These are phyloP conservation scores for Typhlomys cinereus DNA, from an alignment of 2,113 vertebrate genomes.

Conservation along the genomic window DNA sequence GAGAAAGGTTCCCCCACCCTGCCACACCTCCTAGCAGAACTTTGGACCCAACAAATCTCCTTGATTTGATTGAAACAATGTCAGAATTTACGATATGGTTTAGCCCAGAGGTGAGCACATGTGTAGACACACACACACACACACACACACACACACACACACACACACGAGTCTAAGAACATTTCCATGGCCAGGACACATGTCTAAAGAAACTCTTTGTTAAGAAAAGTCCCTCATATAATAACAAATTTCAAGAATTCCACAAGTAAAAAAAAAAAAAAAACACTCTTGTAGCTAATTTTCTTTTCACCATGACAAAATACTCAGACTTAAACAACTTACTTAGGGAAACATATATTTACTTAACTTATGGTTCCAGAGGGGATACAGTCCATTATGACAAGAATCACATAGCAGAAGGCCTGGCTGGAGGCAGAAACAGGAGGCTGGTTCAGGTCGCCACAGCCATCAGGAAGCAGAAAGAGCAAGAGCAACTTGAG, in stretches of 20 bases:
- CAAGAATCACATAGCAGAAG: too few species aligned
- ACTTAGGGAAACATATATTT: not conserved
- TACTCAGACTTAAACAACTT: too few species aligned
- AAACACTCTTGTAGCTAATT: too few species aligned
- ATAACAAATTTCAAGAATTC: not conserved
- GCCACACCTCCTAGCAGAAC: not conserved
- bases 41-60: not conserved
- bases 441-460: too few species aligned
- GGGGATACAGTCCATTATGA: not conserved
- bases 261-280: not conserved
- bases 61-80: not conserved
- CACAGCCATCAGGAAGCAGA: too few species aligned
- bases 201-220: not conserved
- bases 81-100: not conserved
- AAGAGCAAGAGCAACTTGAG: too few species aligned
- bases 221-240: not conserved
- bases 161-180: not conserved
- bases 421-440: too few species aligned
- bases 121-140: not conserved
- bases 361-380: not conserved
- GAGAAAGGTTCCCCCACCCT: not conserved
- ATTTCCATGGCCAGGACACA: not conserved
- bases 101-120: not conserved
- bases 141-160: not conserved
- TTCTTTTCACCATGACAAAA: too few species aligned